Base-by-base conservation (phyloP, 2,797 vertebrate species). In the Xiphophorus birchmanni region DNA sequence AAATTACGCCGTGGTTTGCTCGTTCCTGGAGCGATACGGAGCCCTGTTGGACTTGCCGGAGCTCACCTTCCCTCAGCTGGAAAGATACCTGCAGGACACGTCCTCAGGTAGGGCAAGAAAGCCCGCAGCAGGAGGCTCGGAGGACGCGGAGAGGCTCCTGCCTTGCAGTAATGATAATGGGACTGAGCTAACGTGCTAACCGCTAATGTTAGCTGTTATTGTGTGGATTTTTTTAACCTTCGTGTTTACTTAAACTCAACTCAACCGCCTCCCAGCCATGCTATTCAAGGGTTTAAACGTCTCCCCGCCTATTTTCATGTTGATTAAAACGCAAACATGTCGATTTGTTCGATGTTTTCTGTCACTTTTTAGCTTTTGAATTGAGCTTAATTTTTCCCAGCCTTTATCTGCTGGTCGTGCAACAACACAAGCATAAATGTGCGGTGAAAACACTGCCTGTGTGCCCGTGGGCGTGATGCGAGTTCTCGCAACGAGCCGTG, bases 1-100 rank as follows among this genome's bases (percentile, higher is more conserved):
- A 77, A 97, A 97, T 96, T 99, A 98, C 94, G 98, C 98, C 89
- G 97, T 98, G 71, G 96, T 99, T 83, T 99, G 98, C 92, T 99
- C 98, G 11, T 99, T 99, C 84, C 85, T 99, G 87, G 98, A 99
- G 91, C 96, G 98, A 4, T 99, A 99, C 88, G 98, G 98, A 75
- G 95, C 96, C 45, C 82, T 97, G 88, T 83, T 99, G 92, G 97
- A 99, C 85, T 92, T 99, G 74, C 98, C 98, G 77, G 98, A 99
- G 94, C 91, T 99, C 80, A 97, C 96, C 40, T 98, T 99, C 86
- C 96, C 98, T 0, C 97, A 97, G 94, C 96, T 99, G 95, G 98
- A 99, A 93, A 91, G 97, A 73, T 97, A 97, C 93, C 95, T 99
- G 91, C 96, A 94, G 95, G 98, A 99, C 94, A 96, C 96, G 77